Evolutionary conservation across 2,113 vertebrate genomes (phyloP).

Genomic region (Phoenicopterus ruber): DNA sequence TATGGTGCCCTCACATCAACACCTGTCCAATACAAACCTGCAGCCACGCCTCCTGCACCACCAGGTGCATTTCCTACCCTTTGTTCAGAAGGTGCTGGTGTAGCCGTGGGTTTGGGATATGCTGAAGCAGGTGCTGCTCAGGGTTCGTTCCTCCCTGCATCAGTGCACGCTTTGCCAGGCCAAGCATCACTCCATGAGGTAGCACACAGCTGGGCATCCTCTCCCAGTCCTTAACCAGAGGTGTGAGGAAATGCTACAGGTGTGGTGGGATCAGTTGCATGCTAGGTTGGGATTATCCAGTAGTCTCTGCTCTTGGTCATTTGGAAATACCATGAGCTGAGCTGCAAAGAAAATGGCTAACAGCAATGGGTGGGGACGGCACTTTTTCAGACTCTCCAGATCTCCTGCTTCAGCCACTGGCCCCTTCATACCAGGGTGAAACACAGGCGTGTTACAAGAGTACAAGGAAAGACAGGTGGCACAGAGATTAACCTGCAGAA

Average conservation of each 20-base stretch:
- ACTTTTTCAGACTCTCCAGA: not conserved
- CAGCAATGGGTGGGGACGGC: not conserved
- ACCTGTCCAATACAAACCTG: not conserved
- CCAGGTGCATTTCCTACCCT: accelerated
- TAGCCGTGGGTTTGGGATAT: not conserved
- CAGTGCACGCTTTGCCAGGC: not conserved
- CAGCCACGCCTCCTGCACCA: not conserved
- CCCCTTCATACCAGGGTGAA: accelerated
- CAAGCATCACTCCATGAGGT: accelerated
- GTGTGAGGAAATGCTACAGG: not conserved
- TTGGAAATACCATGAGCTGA: not conserved
- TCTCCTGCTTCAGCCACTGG: not conserved
- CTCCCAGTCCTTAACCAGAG: not conserved
- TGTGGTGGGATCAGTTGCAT: not conserved
- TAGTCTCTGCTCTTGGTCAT: not conserved
- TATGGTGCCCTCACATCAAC: not conserved
- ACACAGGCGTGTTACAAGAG: not conserved
- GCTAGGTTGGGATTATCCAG: not conserved
- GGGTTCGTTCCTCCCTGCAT: not conserved
- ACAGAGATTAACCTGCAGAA: not conserved
- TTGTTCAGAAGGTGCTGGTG: not conserved
- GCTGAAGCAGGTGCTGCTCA: not conserved
- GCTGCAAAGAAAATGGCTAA: not conserved
- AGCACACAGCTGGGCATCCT: not conserved
- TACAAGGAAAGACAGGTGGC: not conserved